Percentiles rank a stretch among this genome's conserved stretches.
These are phyloP conservation scores for Apodemia hepburni DNA, from an alignment of 2,888 invertebrate genomes.

Conservation along the genomic window DNA sequence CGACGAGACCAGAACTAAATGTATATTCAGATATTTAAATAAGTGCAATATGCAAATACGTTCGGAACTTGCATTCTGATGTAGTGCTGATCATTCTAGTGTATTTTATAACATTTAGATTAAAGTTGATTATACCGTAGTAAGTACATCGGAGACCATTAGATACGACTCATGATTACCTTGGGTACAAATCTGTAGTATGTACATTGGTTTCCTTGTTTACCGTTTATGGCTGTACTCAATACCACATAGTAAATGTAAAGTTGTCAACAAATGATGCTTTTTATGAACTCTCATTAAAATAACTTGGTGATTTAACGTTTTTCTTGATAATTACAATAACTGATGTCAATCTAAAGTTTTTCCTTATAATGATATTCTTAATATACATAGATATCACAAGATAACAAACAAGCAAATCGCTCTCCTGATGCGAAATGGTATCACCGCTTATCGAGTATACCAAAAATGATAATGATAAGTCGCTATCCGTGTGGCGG, in stretches of 20 bases:
- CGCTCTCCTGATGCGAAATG: too few species aligned
- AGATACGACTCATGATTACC: constrained; percentile 25
- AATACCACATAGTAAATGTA: background rate
- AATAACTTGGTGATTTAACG: background rate
- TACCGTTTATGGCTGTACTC: constrained; percentile 25
- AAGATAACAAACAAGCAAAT: too few species aligned
- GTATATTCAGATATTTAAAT: constrained; percentile 14
- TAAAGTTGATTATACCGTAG: background rate
- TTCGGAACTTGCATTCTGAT: constrained; percentile 6
- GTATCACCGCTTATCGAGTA: too few species aligned
- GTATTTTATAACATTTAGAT: background rate
- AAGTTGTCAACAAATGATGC: constrained; percentile 7
- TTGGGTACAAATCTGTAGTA: constrained; percentile 27
- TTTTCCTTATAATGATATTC: too few species aligned
- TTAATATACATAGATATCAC: too few species aligned
- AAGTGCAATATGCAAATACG: constrained; percentile 4
- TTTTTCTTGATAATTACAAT: background rate
- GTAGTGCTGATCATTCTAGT: background rate
- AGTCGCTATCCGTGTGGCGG: too few species aligned
- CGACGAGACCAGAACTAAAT: background rate
- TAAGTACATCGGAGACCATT: background rate
- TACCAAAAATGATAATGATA: too few species aligned
- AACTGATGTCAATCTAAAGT: too few species aligned
- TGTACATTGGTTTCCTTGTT: constrained; percentile 29
- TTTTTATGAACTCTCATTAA: background rate